Conservation (phyloP, 2,113 vertebrate species). For the Forbesichthys agassizii region DNA sequence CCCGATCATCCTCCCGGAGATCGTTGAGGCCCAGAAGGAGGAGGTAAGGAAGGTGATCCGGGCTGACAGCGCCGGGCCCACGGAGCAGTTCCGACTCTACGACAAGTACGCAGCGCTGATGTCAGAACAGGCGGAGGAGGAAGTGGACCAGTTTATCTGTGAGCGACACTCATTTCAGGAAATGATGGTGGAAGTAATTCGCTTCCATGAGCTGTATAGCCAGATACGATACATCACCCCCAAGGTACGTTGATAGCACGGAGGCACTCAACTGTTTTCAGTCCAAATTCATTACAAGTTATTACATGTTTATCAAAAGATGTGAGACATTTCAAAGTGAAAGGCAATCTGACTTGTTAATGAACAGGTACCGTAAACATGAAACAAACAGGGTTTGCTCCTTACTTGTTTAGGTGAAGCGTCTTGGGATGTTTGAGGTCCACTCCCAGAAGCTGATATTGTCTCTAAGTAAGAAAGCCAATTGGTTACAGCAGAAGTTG, state of each 20-base stretch:
- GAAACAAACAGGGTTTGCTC: not conserved
- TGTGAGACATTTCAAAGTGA: too few species aligned
- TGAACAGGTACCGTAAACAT: too few species aligned
- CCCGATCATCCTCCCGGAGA: slow-evolving; percentile 80
- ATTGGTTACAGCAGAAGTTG: slow-evolving; percentile 77
- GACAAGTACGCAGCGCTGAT: slow-evolving; percentile 82
- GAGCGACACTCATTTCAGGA: slow-evolving; percentile 80
- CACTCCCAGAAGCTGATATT: slow-evolving; percentile 81
- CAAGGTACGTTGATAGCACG: slow-evolving; percentile 72
- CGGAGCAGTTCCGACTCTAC: slow-evolving; percentile 76
- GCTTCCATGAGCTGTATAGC: slow-evolving; percentile 80
- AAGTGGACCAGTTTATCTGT: slow-evolving; percentile 79
- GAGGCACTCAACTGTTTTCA: not conserved
- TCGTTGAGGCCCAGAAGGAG: slow-evolving; percentile 75
- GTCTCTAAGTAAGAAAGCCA: slow-evolving; percentile 77
- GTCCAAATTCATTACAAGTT: not conserved
- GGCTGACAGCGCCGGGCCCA: slow-evolving; percentile 75
- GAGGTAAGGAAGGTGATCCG: slow-evolving; percentile 74
- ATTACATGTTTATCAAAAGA: too few species aligned
- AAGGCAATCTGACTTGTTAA: too few species aligned
- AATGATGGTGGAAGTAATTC: slow-evolving; percentile 77
- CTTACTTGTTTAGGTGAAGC: slow-evolving; percentile 70
- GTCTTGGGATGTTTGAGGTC: slow-evolving; percentile 87
- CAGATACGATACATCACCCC: slow-evolving; percentile 79
- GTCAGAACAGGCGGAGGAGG: slow-evolving; percentile 78